phyloP scores from a whole-genome alignment of 2,113 vertebrate genomes.

The Podiceps cristatus region DNA sequence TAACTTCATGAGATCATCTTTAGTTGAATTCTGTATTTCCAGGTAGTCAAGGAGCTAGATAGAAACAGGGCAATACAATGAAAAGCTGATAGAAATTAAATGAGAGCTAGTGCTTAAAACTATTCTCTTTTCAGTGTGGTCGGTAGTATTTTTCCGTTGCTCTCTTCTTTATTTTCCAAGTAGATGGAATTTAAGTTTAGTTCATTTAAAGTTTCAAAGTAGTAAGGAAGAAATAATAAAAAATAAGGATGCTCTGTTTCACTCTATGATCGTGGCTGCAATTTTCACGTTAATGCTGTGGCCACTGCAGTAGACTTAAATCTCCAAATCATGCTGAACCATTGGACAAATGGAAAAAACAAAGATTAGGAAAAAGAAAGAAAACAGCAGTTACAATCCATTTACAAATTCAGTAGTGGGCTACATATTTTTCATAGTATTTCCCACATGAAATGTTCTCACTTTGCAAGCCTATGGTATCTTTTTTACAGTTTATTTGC shows the following conservation, averaged over 20 bases:
- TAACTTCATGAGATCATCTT: constrained; percentile 72
- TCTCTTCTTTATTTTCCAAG: neutral
- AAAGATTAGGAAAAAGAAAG: neutral
- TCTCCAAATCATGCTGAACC: neutral
- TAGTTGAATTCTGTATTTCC: constrained; percentile 66
- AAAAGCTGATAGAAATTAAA: constrained; percentile 36
- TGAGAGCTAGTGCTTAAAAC: neutral
- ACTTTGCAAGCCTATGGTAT: constrained; percentile 1
- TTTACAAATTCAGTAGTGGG: neutral
- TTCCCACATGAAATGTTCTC: constrained; percentile 15
- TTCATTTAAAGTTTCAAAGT: constrained; percentile 1
- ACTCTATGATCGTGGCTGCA: neutral
- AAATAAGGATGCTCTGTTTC: neutral
- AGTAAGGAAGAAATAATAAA: neutral
- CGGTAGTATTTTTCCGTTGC: neutral
- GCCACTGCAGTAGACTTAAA: neutral
- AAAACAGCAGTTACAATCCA: neutral
- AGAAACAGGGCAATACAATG: neutral
- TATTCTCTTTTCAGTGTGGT: neutral
- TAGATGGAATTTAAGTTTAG: neutral
- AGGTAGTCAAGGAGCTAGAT: constrained; percentile 42
- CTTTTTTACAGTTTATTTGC: constrained; percentile 59
- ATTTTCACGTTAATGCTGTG: constrained; percentile 34
- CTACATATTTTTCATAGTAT: neutral
- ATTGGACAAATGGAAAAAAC: constrained; percentile 5